Conservation (phyloP, 1,140 invertebrate species). For the Saccostrea cuccullata region DNA sequence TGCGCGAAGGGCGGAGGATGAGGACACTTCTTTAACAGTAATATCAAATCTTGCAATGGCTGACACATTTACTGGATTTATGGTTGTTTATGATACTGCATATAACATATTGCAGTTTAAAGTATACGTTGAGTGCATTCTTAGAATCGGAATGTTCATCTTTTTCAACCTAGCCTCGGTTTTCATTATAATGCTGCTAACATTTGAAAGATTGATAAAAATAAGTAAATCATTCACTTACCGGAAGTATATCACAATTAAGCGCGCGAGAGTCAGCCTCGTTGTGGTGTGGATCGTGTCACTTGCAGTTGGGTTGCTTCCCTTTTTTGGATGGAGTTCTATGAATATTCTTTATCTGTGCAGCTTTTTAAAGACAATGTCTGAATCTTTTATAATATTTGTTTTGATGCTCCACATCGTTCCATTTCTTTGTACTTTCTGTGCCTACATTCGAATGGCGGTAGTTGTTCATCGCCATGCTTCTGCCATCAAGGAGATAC, state of each 20-base stretch:
- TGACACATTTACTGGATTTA: slow-evolving; percentile 46
- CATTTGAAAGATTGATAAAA: slow-evolving; percentile 54
- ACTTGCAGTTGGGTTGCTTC: slow-evolving; percentile 42
- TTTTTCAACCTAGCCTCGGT: slow-evolving; percentile 46
- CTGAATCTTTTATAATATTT: slow-evolving; percentile 30
- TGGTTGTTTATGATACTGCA: slow-evolving; percentile 48
- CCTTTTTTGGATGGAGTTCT: slow-evolving; percentile 57
- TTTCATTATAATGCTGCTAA: slow-evolving; percentile 41
- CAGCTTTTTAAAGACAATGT: slow-evolving; percentile 50
- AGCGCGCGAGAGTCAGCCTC: neutral
- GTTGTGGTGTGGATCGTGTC: slow-evolving; percentile 43
- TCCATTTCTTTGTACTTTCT: slow-evolving; percentile 42
- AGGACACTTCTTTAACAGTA: slow-evolving; percentile 36
- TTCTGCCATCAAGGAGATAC: neutral
- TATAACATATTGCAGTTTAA: slow-evolving; percentile 56
- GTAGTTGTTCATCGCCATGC: slow-evolving; percentile 1
- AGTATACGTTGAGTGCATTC: slow-evolving; percentile 48
- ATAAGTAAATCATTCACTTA: slow-evolving; percentile 45
- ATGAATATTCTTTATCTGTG: slow-evolving; percentile 47
- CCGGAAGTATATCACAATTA: slow-evolving; percentile 8
- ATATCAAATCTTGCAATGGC: slow-evolving; percentile 46
- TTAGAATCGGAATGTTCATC: slow-evolving; percentile 50
- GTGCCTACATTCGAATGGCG: slow-evolving; percentile 39
- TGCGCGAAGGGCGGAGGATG: neutral
- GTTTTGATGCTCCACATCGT: slow-evolving; percentile 40